A percentile compares a stretch with the other conserved stretches of the same genome.
phyloP scores from a whole-genome alignment of 2,888 invertebrate genomes.

The Heliconius aoede region DNA sequence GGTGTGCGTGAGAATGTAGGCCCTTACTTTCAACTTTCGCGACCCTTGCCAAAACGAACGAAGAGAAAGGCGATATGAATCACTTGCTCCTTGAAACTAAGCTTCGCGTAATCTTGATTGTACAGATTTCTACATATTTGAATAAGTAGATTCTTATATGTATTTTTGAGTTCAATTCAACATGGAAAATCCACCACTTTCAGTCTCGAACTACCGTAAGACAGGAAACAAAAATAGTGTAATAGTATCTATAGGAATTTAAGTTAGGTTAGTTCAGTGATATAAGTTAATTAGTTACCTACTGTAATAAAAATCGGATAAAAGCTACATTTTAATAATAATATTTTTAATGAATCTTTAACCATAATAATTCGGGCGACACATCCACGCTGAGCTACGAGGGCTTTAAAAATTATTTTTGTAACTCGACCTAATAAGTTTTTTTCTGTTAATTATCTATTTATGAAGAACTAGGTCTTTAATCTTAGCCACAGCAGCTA shows the following conservation, averaged over 20 bases:
- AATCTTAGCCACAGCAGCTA: not conserved
- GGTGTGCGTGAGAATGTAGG: constrained; percentile 22
- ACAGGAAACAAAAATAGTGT: not conserved
- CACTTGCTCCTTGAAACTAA: constrained; percentile 19
- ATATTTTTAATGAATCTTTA: not conserved
- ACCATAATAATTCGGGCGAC: not conserved
- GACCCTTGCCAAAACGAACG: constrained; percentile 30
- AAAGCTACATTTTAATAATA: not conserved
- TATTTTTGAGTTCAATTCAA: not conserved
- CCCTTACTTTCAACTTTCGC: constrained; percentile 30
- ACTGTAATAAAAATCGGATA: not conserved
- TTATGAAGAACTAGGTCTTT: constrained; percentile 20
- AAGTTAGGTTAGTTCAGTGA: too few relatives aligned
- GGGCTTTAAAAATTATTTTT: not conserved
- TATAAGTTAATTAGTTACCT: not conserved
- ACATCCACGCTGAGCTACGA: not conserved
- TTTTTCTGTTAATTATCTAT: not conserved
- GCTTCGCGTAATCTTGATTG: not conserved
- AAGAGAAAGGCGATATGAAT: constrained; percentile 27
- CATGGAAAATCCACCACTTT: not conserved
- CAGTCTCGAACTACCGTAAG: not conserved
- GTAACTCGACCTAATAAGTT: not conserved
- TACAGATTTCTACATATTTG: not conserved
- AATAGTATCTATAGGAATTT: not conserved
- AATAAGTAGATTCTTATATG: not conserved